These are phyloP conservation scores for Drosophila quadrilineata DNA, from an alignment of 1,140 invertebrate species.

Conservation along the genomic window DNA sequence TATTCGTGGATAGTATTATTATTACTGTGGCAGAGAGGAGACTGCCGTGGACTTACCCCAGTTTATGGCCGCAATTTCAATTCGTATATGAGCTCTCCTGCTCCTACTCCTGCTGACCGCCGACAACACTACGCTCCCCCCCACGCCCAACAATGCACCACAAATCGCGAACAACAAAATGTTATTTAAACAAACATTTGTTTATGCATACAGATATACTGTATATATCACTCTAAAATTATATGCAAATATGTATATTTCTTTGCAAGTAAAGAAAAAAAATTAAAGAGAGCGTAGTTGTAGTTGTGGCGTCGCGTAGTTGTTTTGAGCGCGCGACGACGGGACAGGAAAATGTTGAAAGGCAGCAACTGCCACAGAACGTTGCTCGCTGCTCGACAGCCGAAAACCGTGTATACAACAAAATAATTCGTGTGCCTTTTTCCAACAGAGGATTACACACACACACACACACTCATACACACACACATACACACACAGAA, in stretches of 20 bases:
- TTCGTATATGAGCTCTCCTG: not conserved
- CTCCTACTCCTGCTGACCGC: no score
- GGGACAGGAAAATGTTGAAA: slow-evolving; percentile 60
- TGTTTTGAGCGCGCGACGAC: slow-evolving; percentile 58
- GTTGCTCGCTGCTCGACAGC: slow-evolving; percentile 68
- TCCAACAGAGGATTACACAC: slow-evolving; percentile 54
- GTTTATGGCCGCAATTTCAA: slow-evolving; percentile 28
- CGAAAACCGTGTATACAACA: slow-evolving; percentile 78
- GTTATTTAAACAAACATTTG: slow-evolving; percentile 6
- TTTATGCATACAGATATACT: slow-evolving; percentile 16
- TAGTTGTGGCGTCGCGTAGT: not conserved
- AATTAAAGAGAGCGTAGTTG: not conserved
- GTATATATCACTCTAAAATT: no score
- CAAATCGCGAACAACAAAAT: no score
- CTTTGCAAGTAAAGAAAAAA: no score
- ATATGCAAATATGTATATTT: slow-evolving; percentile 13
- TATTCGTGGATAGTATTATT: slow-evolving; percentile 20
- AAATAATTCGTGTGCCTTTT: slow-evolving; percentile 57
- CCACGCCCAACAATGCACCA: no score
- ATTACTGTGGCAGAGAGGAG: not conserved
- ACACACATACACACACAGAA: slow-evolving; percentile 21
- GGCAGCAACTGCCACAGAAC: slow-evolving; percentile 63
- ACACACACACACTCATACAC: slow-evolving; percentile 8
- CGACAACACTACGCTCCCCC: no score
- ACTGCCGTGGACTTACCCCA: slow-evolving; percentile 49